Base-by-base conservation (phyloP, 2,888 invertebrate species). In the Acanthoscelides obtectus region DNA sequence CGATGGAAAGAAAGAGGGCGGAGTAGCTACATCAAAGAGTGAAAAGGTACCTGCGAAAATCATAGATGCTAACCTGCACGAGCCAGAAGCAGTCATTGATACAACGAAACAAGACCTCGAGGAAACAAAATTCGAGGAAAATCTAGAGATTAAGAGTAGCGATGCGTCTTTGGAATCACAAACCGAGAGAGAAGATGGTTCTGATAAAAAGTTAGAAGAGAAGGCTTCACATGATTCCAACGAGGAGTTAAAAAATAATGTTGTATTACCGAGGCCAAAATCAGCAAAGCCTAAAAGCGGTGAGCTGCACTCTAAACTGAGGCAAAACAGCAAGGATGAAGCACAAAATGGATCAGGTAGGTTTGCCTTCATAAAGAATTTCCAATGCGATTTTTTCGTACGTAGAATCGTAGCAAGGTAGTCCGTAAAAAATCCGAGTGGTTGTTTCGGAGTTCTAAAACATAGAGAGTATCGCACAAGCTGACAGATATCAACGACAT, bases 201-300 rank as follows among this genome's bases (percentile, higher is more conserved):
- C 68, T 12, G 45, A 68, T 21, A 19, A 45, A 21, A 68, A 68
- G 8, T 12, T 4, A n/a, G 68, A 68, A 20, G 68, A n/a, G 12
- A 25, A 20, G 19, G 68, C 8, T 22, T 20, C 25, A 68, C 22
- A 45, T 22, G 25, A 45, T 27, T 66, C 66, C 20, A 67, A 25
- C 27, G 17, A 45, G 45, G 45, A 45, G 12, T 45, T 45, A 6
- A 45, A 3, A 45, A 45, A 68, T 69, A 74, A 73, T 69, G 76
- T 74, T 20, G 72, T 70, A 66, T 71, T 78, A 69, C 69, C 75
- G 20, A 78, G 83, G 74, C 82, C 84, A 22, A 84, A 84, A 79
- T 84, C 84, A 5, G 84, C 84, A 12, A 77, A 80, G 70, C 83
- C 83, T 19, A 83, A 79, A 77, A 84, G 81, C 72, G 81, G 79